phyloP scores from a whole-genome alignment of 2,113 vertebrate species.

The Solea senegalensis region DNA sequence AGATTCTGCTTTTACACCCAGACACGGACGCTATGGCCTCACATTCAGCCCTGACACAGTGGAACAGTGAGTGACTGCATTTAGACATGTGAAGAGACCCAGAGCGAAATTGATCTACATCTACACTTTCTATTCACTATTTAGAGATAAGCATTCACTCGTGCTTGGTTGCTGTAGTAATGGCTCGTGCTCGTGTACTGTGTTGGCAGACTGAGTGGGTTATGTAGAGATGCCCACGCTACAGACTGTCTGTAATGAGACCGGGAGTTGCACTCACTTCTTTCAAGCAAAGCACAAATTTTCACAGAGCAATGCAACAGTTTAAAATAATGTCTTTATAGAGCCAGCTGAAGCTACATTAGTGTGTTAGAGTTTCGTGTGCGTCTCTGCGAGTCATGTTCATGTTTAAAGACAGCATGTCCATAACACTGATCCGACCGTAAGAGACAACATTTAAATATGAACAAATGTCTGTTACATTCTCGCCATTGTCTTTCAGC shows the following conservation, averaged over 20 bases:
- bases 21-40: not conserved
- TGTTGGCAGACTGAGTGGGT: conserved; percentile 3
- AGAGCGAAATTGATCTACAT: not conserved
- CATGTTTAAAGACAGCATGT: not conserved
- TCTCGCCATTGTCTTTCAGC: too few relatives aligned
- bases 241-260: conserved; percentile 18
- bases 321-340: conserved; percentile 30
- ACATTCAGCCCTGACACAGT: not conserved
- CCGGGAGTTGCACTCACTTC: conserved; percentile 4
- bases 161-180: not conserved
- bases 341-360: conserved; percentile 31
- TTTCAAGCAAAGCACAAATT: conserved; percentile 35
- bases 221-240: not conserved
- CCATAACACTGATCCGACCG: too few relatives aligned
- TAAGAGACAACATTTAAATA: too few relatives aligned
- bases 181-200: not conserved
- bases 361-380: conserved; percentile 16
- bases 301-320: conserved; percentile 34
- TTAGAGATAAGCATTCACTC: not conserved
- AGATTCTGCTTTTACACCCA: too few relatives aligned
- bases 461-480: too few relatives aligned
- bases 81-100: not conserved
- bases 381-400: conserved; percentile 27
- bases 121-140: not conserved
- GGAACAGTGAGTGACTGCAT: not conserved